Evolutionary conservation across 1,140 invertebrate genomes (phyloP), one percentile per base, ranked within the genome.

Genomic region (Matsumurasca onukii): DNA sequence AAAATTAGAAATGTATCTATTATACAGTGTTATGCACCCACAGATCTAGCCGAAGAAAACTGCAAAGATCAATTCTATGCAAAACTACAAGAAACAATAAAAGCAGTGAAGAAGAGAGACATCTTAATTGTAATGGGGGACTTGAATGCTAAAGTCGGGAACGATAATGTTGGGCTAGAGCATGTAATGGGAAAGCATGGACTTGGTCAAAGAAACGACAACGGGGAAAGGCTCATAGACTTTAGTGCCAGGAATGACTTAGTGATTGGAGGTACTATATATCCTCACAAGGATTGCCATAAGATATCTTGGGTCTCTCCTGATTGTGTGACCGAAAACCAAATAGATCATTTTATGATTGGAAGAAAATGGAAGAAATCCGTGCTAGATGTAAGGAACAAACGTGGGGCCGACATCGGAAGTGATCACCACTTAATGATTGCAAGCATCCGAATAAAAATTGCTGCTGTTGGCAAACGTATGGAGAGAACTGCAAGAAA

Each of bases 101-200:
- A 25, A n/a, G n/a, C n/a, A 2, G 31, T 67, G 2, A 55, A 67
- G 12, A 70, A 55, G 31, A 49, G 45, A 67, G 69, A 70, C 39
- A 70, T 70, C 12, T n/a, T 52, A 17, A 67, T 70, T 25, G n/a
- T 70, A 15, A 57, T 66, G 51, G 69, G 69, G 9, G 69, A 70
- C 29, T 39, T 70, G 12, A 66, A 70, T 68, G 51, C 66, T 9
- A 68, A 68, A 31, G 52, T 59, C 9, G 66, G 66, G 3, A 31
- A 30, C 15, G 51, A 34, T 12, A 68, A 68, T 25, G n/a, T 27
- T 30, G 66, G 52, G 1, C 15, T 29, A 27, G 66, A 57, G 29
- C 15, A 29, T 30, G 31, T 68, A n/a, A 59, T 68, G 69, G 65
- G 63, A n/a, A 55, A 31, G n/a, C 63, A 70, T 67, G 49, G 63